Conservation (phyloP, 37 sponge, comb jelly and placozoan genomes). For the Hexactinellida sp. region DNA sequence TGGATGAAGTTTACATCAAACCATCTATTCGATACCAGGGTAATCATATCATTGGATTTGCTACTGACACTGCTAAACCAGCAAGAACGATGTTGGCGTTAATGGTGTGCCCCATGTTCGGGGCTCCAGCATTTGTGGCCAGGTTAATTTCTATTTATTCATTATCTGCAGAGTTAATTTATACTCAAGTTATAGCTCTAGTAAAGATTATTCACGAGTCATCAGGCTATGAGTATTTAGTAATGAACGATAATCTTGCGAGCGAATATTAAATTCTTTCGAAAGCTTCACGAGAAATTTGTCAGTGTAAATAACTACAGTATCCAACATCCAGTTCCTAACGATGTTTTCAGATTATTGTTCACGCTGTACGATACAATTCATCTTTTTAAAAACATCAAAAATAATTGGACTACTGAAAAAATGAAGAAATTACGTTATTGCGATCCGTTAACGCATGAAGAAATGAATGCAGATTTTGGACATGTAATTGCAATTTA, state of each 20-base stretch:
- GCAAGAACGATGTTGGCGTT: not conserved
- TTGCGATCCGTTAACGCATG: not conserved
- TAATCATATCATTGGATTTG: not conserved
- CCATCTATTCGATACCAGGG: not conserved
- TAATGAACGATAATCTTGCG: not conserved
- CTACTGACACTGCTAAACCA: not conserved
- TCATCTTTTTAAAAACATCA: no score
- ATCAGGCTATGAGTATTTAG: not conserved
- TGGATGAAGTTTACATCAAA: not conserved
- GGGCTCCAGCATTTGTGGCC: not conserved
- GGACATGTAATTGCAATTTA: no score
- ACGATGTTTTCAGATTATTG: no score
- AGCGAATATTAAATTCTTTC: not conserved
- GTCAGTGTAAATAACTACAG: not conserved
- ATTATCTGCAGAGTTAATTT: not conserved
- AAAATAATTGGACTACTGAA: not conserved
- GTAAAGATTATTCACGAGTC: not conserved
- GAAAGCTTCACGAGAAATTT: not conserved
- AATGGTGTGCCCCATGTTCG: not conserved
- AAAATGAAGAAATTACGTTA: not conserved
- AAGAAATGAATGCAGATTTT: no score
- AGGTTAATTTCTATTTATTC: not conserved
- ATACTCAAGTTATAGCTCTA: not conserved
- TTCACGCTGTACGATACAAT: no score
- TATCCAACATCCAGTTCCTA: not conserved